Evolutionary conservation across 1,140 invertebrate species (phyloP), one percentile per base, ranked within the genome.

Genomic region (Rhopalosiphum maidis): DNA sequence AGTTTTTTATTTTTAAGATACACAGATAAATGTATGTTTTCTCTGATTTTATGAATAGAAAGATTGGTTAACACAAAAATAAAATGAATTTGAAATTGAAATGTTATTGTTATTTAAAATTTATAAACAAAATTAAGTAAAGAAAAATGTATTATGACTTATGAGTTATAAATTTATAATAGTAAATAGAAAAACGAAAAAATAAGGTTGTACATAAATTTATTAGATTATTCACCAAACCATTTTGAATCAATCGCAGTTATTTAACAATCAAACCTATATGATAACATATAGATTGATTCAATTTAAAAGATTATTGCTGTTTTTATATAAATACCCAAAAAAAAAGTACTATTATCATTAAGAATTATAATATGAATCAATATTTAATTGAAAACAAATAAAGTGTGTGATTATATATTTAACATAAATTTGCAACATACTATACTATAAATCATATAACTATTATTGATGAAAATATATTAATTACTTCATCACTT

Each of bases 401-500:
- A 85, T 23, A 37, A 41, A 68, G 37, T 4, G 23, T 37, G 9
- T 46, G 46, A 46, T 41, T 41, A 18, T 85, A 41, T 41, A 85
- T 85, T 37, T 2, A 41, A 41, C 9, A 25, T 85, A 8, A 37
- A 3, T 15, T 30, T 30, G 8, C 46, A 46, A 46, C 46, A 46
- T 46, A 9, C 15, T 46, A 9, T 85, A 30, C 25, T n/a, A 43
- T 46, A 25, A 30, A n/a, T 41, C 41, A 30, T 86, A 85, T 43
- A 86, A 41, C 25, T 43, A 86, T 46, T 43, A 11, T 30, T 86
- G n/a, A 43, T n/a, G n/a, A 68, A 68, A 86, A 86, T 87, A 87
- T 88, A 54, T 51, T 48, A 88, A 94, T 94, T 94, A 97, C 96
- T 96, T 99, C 99, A 96, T 99, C 99, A 95, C 99, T 99, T 77